Percentiles rank a stretch among this genome's conserved stretches.
Conservation (phyloP, 2,888 invertebrate species). For the Spisula subtruncata region DNA sequence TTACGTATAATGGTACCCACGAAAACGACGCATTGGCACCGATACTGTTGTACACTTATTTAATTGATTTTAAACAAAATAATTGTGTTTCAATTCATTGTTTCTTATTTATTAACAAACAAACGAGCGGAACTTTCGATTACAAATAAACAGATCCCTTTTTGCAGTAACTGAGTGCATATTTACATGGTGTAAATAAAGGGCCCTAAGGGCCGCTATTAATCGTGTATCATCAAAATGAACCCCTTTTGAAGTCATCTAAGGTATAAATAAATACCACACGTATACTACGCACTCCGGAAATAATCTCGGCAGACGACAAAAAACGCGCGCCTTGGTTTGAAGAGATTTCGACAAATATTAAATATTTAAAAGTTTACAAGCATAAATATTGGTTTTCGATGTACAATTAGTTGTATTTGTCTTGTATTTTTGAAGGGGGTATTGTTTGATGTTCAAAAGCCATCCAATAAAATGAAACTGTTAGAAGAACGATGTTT, state of each 20-base stretch:
- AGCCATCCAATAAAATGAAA: neutral
- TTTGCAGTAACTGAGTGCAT: slow-evolving; percentile 12
- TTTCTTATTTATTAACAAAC: neutral
- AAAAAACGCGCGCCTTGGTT: neutral
- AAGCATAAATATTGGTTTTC: slow-evolving; percentile 15
- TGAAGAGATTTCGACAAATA: neutral
- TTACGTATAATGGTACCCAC: too few relatives aligned
- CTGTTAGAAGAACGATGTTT: neutral
- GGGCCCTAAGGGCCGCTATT: neutral
- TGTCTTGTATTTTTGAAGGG: neutral
- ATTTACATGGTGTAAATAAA: neutral
- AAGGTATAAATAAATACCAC: neutral
- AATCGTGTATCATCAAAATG: neutral
- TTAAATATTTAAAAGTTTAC: slow-evolving; percentile 25
- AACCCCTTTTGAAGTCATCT: neutral
- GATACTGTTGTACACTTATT: neutral
- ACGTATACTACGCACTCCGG: neutral
- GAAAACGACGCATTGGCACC: too few relatives aligned
- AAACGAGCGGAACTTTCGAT: neutral
- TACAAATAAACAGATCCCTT: neutral
- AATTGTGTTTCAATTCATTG: neutral
- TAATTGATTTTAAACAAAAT: neutral
- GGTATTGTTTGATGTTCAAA: neutral
- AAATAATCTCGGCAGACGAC: neutral
- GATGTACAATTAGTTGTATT: neutral